These are phyloP conservation scores for Pocillopora damicornis DNA, from an alignment of 64 coral and sea anemone species.

Conservation along the genomic window DNA sequence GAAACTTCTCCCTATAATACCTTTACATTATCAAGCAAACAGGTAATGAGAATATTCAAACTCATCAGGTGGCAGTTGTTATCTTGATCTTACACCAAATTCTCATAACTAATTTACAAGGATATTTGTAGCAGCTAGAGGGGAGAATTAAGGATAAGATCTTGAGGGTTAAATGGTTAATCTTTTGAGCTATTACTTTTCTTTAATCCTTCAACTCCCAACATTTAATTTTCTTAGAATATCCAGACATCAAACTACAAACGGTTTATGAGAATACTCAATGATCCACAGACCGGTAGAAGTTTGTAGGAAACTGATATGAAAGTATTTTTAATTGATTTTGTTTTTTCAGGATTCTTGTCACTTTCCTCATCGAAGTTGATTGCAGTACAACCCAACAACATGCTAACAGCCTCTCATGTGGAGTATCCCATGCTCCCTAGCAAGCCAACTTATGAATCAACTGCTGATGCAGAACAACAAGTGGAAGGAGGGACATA, in stretches of 20 bases:
- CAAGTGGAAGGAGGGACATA: slow-evolving; percentile 1
- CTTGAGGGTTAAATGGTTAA: too few relatives aligned
- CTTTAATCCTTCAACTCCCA: too few relatives aligned
- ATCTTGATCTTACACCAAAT: too few relatives aligned
- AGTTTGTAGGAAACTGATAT: background rate
- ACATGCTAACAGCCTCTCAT: slow-evolving; percentile 12
- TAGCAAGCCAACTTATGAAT: slow-evolving; percentile 51
- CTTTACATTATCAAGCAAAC: too few relatives aligned
- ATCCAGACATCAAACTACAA: too few relatives aligned
- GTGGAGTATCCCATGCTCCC: slow-evolving; percentile 60
- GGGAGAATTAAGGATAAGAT: too few relatives aligned
- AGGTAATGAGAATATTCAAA: background rate
- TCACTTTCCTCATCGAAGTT: slow-evolving; percentile 73
- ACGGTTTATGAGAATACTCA: background rate
- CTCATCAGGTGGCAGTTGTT: too few relatives aligned
- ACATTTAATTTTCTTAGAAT: too few relatives aligned
- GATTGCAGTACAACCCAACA: slow-evolving; percentile 67
- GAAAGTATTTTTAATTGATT: slow-evolving; percentile 3
- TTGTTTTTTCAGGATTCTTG: slow-evolving; percentile 49
- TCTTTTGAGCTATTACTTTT: too few relatives aligned
- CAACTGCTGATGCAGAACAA: background rate
- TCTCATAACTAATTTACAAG: too few relatives aligned
- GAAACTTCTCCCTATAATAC: too few relatives aligned
- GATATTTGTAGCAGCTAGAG: too few relatives aligned
- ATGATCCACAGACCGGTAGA: background rate